Percentiles rank a stretch among this genome's conserved stretches.
These are phyloP conservation scores for Mycteria americana DNA, from an alignment of 2,797 vertebrate genomes.

Conservation along the genomic window DNA sequence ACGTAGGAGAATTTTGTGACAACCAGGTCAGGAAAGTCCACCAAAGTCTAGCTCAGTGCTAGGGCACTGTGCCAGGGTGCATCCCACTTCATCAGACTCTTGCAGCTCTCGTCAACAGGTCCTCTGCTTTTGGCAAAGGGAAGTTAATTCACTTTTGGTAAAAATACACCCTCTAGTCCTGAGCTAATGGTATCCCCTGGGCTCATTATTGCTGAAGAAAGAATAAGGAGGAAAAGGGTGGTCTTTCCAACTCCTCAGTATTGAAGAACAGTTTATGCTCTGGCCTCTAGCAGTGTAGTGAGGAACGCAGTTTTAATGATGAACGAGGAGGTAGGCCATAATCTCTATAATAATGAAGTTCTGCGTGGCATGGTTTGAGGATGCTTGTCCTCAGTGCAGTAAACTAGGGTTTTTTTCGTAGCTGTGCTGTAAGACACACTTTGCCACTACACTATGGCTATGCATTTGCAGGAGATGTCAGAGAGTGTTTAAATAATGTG, in stretches of 20 bases:
- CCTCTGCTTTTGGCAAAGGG: not conserved
- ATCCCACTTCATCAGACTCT: not conserved
- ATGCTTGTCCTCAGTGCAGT: not conserved
- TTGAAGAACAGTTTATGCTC: not conserved
- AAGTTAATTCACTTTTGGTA: not conserved
- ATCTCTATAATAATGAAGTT: not conserved
- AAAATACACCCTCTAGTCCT: not conserved
- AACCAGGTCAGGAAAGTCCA: not conserved
- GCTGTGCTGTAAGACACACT: not conserved
- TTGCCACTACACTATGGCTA: not conserved
- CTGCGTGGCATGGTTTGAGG: not conserved
- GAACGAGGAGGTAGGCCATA: not conserved
- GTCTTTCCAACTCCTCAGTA: not conserved
- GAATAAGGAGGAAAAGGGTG: not conserved
- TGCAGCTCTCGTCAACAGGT: not conserved
- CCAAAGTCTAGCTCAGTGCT: not conserved
- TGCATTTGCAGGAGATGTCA: conserved; percentile 34
- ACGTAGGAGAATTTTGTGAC: not conserved
- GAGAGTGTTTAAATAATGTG: conserved; percentile 55
- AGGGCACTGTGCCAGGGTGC: not conserved
- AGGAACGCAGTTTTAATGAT: not conserved
- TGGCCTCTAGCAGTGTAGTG: not conserved
- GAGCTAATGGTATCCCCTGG: not conserved
- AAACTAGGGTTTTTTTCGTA: not conserved
- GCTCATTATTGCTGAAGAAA: not conserved